Evolutionary conservation across 1,140 invertebrate species (phyloP).

Genomic region (Theocolax elegans): DNA sequence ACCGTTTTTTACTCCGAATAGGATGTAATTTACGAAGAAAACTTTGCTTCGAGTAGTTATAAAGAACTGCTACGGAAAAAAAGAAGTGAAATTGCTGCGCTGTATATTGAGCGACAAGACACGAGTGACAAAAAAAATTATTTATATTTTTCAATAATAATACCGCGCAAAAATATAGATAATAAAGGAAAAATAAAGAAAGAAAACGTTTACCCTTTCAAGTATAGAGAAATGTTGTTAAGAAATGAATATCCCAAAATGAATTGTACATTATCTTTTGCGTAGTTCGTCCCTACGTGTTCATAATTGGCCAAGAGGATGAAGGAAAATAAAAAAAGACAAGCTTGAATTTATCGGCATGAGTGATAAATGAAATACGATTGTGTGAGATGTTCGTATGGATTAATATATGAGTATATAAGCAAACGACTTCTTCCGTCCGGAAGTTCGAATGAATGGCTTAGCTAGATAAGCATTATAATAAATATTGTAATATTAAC

Average conservation of each 20-base stretch:
- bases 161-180: neutral
- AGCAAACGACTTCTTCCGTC: slow-evolving; percentile 7
- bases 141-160: slow-evolving; percentile 13
- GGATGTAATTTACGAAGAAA: neutral
- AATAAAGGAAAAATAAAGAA: neutral
- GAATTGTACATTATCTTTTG: neutral
- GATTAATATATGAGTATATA: neutral
- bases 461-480: slow-evolving; percentile 7
- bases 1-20: too few relatives aligned
- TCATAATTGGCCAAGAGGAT: slow-evolving; percentile 27
- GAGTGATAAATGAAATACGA: too few relatives aligned
- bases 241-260: neutral
- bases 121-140: neutral
- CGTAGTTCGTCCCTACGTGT: slow-evolving; percentile 15
- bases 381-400: too few relatives aligned
- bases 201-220: neutral
- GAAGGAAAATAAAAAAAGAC: neutral
- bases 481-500: slow-evolving; percentile 1
- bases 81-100: too few relatives aligned
- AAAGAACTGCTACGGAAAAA: too few relatives aligned
- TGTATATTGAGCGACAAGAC: neutral
- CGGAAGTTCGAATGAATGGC: slow-evolving; percentile 11
- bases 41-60: neutral
- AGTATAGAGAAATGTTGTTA: neutral
- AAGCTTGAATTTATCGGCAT: neutral